Evolutionary conservation across 2,797 vertebrate genomes (phyloP).

Genomic region (Emys orbicularis): DNA sequence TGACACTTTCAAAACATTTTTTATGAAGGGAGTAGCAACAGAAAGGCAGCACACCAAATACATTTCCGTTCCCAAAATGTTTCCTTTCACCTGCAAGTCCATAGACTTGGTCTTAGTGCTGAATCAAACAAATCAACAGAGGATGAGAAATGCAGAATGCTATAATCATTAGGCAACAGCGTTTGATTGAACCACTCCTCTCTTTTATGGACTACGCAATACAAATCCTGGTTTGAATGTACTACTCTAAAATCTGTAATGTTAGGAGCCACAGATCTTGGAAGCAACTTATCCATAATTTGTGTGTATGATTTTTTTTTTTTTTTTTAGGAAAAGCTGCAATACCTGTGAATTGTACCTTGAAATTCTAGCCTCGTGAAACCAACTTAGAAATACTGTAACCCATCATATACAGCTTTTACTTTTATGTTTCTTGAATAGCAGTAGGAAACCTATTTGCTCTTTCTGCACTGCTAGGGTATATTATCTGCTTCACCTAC

Average conservation of each 20-base stretch:
- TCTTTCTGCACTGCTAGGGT: background rate
- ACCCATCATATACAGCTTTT: background rate
- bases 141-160: background rate
- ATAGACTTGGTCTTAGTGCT: conserved; percentile 10
- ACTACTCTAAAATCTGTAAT: background rate
- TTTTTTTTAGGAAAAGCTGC: background rate
- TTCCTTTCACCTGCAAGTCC: conserved; percentile 32
- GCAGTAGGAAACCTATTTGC: background rate
- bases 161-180: background rate
- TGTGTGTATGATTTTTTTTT: background rate
- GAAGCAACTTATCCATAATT: background rate
- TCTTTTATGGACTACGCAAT: background rate
- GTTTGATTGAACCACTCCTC: background rate
- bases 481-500: background rate
- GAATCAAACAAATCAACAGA: conserved; percentile 29
- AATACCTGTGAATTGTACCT: background rate
- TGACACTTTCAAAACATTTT: conserved; percentile 24
- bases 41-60: conserved; percentile 50
- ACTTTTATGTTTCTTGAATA: background rate
- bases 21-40: conserved; percentile 43
- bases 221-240: background rate
- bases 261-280: background rate
- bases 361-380: background rate
- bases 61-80: conserved; percentile 4
- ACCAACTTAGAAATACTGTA: background rate